A percentile compares a stretch with the other conserved stretches of the same genome.
Evolutionary conservation across 23 tunicate genomes (phyloP).

Genomic region (Halocynthia roretzi): DNA sequence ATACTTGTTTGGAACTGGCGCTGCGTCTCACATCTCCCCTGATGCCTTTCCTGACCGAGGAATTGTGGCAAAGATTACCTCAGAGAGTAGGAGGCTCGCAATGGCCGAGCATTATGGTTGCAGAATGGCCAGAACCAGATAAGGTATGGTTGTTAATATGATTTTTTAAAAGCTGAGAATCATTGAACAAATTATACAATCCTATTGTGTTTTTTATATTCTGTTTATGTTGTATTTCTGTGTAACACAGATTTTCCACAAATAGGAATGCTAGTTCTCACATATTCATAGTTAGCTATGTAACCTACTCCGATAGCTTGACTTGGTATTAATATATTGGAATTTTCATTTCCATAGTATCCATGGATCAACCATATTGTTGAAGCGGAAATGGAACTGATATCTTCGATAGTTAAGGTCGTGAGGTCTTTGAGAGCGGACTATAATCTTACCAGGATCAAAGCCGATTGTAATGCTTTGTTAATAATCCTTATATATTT

Average conservation of each 20-base stretch:
- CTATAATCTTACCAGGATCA: slow-evolving; percentile 82
- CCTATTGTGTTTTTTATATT: no score
- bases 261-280: no score
- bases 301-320: no score
- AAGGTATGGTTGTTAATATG: slow-evolving; percentile 18
- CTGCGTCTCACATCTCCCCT: slow-evolving; percentile 79
- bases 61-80: slow-evolving; percentile 99
- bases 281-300: no score
- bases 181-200: no score
- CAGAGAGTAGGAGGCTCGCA: slow-evolving; percentile 27
- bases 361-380: slow-evolving; percentile 37
- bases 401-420: slow-evolving; percentile 33
- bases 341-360: not conserved
- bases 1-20: slow-evolving; percentile 84
- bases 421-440: slow-evolving; percentile 62
- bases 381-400: slow-evolving; percentile 57
- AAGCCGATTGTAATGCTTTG: slow-evolving; percentile 60
- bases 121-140: slow-evolving; percentile 58
- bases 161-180: no score
- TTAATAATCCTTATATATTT: not conserved
- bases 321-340: not conserved
- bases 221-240: no score
- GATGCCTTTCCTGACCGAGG: slow-evolving; percentile 93
- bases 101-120: slow-evolving; percentile 43
- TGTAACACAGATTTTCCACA: no score